These are phyloP conservation scores for Sminthopsis crassicaudata DNA, from an alignment of 2,113 vertebrate species.

Conservation along the genomic window DNA sequence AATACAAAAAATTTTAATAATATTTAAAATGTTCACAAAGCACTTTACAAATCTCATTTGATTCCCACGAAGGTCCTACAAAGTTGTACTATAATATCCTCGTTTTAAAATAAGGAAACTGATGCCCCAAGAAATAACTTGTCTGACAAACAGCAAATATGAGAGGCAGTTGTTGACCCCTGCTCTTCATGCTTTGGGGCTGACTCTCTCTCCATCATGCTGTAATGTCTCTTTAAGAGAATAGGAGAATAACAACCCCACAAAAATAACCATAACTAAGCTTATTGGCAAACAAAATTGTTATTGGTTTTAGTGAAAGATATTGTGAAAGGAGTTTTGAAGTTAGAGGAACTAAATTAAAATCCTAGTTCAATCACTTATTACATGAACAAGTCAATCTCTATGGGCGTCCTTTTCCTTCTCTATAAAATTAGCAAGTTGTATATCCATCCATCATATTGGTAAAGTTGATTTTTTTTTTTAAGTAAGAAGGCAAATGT, in stretches of 20 bases:
- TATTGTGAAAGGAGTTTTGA: not conserved
- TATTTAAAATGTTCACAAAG: not conserved
- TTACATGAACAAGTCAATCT: not conserved
- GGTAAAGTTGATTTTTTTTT: not conserved
- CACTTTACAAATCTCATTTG: not conserved
- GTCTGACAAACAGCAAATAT: not conserved
- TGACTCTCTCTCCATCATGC: not conserved
- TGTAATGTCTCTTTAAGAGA: not conserved
- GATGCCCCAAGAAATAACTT: not conserved
- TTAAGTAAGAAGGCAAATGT: not conserved
- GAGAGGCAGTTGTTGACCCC: not conserved
- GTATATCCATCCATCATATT: not conserved
- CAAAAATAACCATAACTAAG: not conserved
- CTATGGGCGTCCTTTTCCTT: not conserved
- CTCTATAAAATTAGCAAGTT: not conserved
- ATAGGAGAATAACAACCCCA: not conserved
- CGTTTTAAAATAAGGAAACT: not conserved
- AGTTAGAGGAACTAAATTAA: not conserved
- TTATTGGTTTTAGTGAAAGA: not conserved
- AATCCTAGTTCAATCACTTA: not conserved
- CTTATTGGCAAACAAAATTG: not conserved
- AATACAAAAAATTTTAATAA: not conserved
- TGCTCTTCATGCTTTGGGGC: not conserved
- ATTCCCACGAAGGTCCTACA: not conserved
- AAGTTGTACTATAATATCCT: not conserved